Percentiles rank a stretch among this genome's conserved stretches.
These are phyloP conservation scores for Pseudomyrmex sp. DNA, from an alignment of 1,140 invertebrate genomes.

Conservation along the genomic window DNA sequence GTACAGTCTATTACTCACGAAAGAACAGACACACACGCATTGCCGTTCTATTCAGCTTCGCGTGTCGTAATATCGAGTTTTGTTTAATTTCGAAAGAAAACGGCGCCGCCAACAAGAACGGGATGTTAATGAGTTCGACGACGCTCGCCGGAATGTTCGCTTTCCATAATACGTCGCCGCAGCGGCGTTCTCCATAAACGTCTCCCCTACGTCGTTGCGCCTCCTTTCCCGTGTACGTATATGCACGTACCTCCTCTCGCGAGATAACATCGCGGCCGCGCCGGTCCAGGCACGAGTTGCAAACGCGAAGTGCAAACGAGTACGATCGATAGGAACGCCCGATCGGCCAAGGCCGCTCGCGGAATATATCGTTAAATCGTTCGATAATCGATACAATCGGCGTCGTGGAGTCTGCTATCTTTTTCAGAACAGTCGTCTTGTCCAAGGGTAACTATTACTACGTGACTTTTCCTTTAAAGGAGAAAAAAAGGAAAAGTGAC, in stretches of 20 bases:
- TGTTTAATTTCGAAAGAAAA: slow-evolving; percentile 54
- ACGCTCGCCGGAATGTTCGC: slow-evolving; percentile 75
- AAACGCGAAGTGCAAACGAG: slow-evolving; percentile 43
- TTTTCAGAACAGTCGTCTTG: not conserved
- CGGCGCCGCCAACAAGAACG: slow-evolving; percentile 25
- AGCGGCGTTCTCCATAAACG: slow-evolving; percentile 63
- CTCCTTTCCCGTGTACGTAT: not conserved
- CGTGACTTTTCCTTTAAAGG: not conserved
- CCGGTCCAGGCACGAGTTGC: slow-evolving; percentile 40
- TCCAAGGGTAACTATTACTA: too few species aligned
- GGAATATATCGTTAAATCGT: slow-evolving; percentile 31
- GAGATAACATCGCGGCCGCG: slow-evolving; percentile 48
- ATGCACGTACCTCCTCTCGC: not conserved
- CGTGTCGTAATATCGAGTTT: slow-evolving; percentile 29
- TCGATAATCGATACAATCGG: slow-evolving; percentile 25
- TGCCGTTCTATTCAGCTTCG: not conserved
- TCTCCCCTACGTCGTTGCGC: not conserved
- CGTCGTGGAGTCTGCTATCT: slow-evolving; percentile 15
- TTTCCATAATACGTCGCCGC: slow-evolving; percentile 71
- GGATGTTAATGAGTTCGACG: slow-evolving; percentile 65
- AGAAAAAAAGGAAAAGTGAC: not conserved
- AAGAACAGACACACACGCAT: not conserved
- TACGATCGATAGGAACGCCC: slow-evolving; percentile 38
- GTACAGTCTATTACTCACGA: not conserved
- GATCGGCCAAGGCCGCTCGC: slow-evolving; percentile 48